phyloP scores from a whole-genome alignment of 1,140 invertebrate species.

The Tachypleus tridentatus region DNA sequence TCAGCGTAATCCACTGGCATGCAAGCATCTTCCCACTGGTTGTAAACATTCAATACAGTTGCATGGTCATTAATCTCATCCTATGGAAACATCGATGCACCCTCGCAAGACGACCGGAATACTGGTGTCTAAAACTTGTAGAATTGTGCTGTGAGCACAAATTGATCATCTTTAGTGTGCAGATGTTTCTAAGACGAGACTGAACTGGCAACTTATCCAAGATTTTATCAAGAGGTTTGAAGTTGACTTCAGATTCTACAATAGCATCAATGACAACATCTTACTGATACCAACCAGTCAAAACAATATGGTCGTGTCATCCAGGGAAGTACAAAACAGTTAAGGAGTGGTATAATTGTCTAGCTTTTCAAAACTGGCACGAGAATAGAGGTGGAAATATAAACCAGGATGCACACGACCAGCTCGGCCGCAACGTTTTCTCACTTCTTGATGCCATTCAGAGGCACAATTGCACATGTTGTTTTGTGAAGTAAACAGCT shows the following conservation, averaged over 20 bases:
- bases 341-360: slow-evolving; percentile 89
- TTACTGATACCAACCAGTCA: slow-evolving; percentile 63
- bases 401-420: no score
- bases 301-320: slow-evolving; percentile 87
- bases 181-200: slow-evolving; percentile 74
- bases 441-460: no score
- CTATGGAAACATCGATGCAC: slow-evolving; percentile 74
- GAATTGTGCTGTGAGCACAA: slow-evolving; percentile 84
- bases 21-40: slow-evolving; percentile 69
- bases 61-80: slow-evolving; percentile 84
- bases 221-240: slow-evolving; percentile 75
- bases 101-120: slow-evolving; percentile 46
- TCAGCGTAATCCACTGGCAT: slow-evolving; percentile 64
- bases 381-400: no score
- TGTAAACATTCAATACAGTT: slow-evolving; percentile 83
- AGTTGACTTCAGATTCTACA: slow-evolving; percentile 67
- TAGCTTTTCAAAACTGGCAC: slow-evolving; percentile 32
- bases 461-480: no score
- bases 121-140: slow-evolving; percentile 62
- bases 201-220: slow-evolving; percentile 86
- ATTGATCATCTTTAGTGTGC: no score
- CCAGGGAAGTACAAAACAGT: slow-evolving; percentile 88
- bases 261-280: slow-evolving; percentile 88
- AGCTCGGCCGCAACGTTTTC: no score
- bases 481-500: no score